Conservation (phyloP, 2,113 vertebrate species). For the Papio anubis region DNA sequence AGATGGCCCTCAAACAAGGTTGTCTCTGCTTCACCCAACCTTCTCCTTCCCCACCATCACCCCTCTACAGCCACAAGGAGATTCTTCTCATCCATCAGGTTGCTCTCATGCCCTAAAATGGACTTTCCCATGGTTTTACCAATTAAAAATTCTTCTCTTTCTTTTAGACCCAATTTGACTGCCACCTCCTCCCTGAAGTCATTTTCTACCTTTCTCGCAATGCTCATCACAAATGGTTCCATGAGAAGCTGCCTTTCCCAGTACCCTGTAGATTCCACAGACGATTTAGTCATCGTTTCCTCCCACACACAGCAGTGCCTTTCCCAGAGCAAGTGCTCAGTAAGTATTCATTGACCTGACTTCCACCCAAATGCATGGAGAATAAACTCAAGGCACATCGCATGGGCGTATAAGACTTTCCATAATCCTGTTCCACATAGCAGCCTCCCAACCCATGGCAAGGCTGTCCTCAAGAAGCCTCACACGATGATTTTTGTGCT, state of each 20-base stretch:
- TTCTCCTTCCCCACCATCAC: neutral
- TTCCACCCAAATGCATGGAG: neutral
- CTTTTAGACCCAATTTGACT: neutral
- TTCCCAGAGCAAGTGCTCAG: neutral
- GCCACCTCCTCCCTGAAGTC: neutral
- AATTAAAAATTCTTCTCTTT: neutral
- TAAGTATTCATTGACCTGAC: neutral
- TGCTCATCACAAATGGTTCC: neutral
- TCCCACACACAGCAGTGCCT: neutral
- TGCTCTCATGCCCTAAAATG: neutral
- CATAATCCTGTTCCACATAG: neutral
- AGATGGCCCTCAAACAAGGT: neutral
- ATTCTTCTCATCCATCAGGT: neutral
- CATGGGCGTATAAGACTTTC: neutral
- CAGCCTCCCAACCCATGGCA: neutral
- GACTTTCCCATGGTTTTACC: neutral
- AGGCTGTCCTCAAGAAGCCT: neutral
- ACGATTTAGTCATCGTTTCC: neutral
- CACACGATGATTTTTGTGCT: neutral
- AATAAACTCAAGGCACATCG: neutral
- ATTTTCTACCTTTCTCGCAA: neutral
- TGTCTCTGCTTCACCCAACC: neutral
- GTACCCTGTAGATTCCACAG: neutral
- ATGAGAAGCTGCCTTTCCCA: neutral
- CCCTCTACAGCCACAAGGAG: neutral